Percentiles rank a stretch among this genome's conserved stretches.
Evolutionary conservation across 2,888 invertebrate species (phyloP).

Genomic region (Bursaphelenchus okinawaensis): DNA sequence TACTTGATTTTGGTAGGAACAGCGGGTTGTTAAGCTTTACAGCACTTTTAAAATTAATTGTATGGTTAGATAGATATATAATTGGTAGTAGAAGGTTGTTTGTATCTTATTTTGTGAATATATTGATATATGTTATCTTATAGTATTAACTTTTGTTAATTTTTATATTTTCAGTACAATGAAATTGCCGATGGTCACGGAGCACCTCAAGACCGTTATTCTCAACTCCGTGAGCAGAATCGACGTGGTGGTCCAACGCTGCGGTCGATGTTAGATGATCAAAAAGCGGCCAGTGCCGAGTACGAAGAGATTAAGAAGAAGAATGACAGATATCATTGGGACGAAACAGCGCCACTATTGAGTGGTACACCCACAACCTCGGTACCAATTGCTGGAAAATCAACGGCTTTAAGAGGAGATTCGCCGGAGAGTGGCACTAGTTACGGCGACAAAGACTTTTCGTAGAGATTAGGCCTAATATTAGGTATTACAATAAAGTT

Average conservation of each 20-base stretch:
- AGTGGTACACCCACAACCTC: constrained; percentile 2
- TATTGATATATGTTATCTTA: too few species aligned
- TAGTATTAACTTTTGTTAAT: too few species aligned
- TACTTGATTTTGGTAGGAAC: too few species aligned
- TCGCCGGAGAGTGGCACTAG: neutral
- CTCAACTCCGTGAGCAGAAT: constrained; percentile 9
- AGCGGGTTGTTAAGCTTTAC: too few species aligned
- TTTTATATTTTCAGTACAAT: constrained; percentile 12
- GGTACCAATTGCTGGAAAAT: too few species aligned
- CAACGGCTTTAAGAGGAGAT: neutral
- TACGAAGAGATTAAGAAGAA: neutral
- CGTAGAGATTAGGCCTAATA: neutral
- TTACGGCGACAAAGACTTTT: neutral
- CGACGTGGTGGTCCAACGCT: neutral
- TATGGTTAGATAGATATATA: too few species aligned
- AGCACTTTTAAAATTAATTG: too few species aligned
- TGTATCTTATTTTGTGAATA: too few species aligned
- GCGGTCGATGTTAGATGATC: neutral
- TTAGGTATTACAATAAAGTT: neutral
- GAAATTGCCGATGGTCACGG: neutral
- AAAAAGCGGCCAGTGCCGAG: neutral
- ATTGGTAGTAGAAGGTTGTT: too few species aligned
- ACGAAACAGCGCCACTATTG: neutral
- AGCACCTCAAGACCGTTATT: neutral
- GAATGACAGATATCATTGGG: neutral